phyloP scores from a whole-genome alignment of 2,797 vertebrate species.

The Percopsis omiscomaycus region DNA sequence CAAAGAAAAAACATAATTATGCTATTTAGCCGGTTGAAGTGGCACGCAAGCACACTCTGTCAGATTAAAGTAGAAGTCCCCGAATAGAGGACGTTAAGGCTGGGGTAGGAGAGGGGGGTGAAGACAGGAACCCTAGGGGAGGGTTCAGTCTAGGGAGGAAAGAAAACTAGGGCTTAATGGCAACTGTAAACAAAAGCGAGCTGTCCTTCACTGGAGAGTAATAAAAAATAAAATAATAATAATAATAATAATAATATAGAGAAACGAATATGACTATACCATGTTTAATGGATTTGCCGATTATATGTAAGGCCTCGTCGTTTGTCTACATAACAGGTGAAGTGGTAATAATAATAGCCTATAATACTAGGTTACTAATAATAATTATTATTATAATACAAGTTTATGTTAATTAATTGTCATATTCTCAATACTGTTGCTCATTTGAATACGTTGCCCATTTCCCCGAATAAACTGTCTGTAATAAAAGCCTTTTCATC shows the following conservation, averaged over 20 bases:
- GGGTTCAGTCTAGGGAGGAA: slow-evolving; percentile 72
- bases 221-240: slow-evolving; percentile 27
- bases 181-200: slow-evolving; percentile 70
- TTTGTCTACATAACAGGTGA: too few species aligned
- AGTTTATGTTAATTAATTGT: slow-evolving; percentile 6
- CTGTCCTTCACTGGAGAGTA: slow-evolving; percentile 63
- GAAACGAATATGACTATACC: slow-evolving; percentile 7
- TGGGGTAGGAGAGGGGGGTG: slow-evolving; percentile 66
- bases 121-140: slow-evolving; percentile 76
- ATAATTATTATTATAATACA: slow-evolving; percentile 18
- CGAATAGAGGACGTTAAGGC: slow-evolving; percentile 78
- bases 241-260: slow-evolving; percentile 36
- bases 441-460: not conserved
- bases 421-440: not conserved
- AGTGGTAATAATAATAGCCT: not conserved
- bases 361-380: slow-evolving; percentile 2
- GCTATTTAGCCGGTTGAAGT: slow-evolving; percentile 80
- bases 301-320: not conserved
- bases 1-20: slow-evolving; percentile 71
- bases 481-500: not conserved
- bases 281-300: not conserved
- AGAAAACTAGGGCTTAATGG: slow-evolving; percentile 83
- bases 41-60: slow-evolving; percentile 75
- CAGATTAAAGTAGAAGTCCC: slow-evolving; percentile 78
- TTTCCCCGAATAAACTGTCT: not conserved